A percentile compares a stretch with the other conserved stretches of the same genome.
Conservation (phyloP, 2,113 vertebrate species). For the Myiozetetes cayanensis region DNA sequence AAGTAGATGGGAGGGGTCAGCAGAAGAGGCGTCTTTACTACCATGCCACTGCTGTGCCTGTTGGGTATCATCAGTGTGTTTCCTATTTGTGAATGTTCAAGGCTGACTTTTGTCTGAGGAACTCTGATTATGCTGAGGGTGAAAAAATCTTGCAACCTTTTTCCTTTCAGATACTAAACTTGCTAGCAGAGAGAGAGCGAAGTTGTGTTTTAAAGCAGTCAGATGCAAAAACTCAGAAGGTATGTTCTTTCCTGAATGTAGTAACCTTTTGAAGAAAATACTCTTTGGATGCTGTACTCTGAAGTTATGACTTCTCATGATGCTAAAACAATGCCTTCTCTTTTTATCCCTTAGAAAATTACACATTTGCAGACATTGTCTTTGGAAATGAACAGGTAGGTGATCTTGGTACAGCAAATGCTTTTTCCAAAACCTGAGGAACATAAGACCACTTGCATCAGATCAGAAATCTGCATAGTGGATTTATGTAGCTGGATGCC, state of each 20-base stretch:
- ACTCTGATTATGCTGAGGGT: background rate
- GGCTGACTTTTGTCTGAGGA: background rate
- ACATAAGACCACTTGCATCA: background rate
- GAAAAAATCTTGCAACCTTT: background rate
- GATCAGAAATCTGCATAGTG: background rate
- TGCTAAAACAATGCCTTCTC: constrained; percentile 6
- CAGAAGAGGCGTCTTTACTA: background rate
- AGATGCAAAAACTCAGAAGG: constrained; percentile 84
- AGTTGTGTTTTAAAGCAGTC: constrained; percentile 90
- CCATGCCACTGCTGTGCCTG: background rate
- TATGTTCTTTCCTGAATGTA: constrained; percentile 48
- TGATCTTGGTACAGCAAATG: background rate
- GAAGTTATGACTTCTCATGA: background rate
- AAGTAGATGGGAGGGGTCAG: background rate
- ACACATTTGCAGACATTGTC: constrained; percentile 91
- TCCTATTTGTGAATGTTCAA: background rate
- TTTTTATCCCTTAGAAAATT: constrained; percentile 71
- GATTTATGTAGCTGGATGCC: background rate
- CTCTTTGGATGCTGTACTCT: background rate
- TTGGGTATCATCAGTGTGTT: background rate
- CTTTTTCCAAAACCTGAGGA: background rate
- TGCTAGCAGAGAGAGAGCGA: constrained; percentile 88
- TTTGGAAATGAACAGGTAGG: constrained; percentile 93
- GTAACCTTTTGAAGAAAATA: background rate
- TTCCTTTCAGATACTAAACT: constrained; percentile 87